Evolutionary conservation across 2,797 vertebrate genomes (phyloP).

Genomic region (Saxicola maurus): DNA sequence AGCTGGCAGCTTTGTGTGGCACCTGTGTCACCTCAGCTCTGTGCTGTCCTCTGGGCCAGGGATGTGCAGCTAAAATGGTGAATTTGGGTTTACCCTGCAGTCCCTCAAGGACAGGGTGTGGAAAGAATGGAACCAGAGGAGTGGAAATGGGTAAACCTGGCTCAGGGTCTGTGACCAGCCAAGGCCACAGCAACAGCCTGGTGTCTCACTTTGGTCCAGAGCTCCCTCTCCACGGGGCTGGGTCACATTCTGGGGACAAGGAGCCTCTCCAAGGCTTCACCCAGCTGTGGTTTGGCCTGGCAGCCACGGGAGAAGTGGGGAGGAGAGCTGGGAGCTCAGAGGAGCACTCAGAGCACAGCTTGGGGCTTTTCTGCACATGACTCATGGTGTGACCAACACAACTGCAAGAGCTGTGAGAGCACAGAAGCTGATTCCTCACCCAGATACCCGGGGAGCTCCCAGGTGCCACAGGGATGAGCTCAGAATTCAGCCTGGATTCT

Average conservation of each 20-base stretch:
- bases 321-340: not conserved
- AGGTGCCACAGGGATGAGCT: not conserved
- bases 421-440: not conserved
- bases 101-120: not conserved
- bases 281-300: not conserved
- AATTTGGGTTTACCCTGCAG: not conserved
- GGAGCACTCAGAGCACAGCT: not conserved
- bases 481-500: not conserved
- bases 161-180: not conserved
- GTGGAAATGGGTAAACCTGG: not conserved
- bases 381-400: not conserved
- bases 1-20: not conserved
- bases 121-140: fast-evolving
- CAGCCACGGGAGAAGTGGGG: fast-evolving
- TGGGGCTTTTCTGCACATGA: not conserved
- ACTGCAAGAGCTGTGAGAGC: not conserved
- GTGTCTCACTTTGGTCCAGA: not conserved
- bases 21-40: not conserved
- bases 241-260: not conserved
- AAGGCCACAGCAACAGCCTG: fast-evolving
- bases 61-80: fast-evolving
- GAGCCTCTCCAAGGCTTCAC: not conserved
- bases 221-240: not conserved
- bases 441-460: not conserved
- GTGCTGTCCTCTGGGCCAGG: not conserved